Evolutionary conservation across 2,797 vertebrate genomes (phyloP).

Genomic region (Darevskia nairensis): DNA sequence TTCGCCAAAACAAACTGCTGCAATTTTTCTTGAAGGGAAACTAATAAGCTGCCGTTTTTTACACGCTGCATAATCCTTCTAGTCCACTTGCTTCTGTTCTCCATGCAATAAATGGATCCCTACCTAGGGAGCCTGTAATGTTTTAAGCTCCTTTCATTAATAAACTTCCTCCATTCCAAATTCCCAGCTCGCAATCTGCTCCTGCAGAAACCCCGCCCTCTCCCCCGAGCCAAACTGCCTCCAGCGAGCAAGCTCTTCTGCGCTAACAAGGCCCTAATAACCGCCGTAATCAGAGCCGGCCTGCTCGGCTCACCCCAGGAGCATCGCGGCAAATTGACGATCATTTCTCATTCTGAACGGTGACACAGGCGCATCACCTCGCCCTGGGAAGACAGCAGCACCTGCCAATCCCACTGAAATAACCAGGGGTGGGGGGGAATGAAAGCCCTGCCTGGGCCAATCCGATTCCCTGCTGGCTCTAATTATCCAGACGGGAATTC

Average conservation of each 20-base stretch:
- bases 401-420: conserved; percentile 91
- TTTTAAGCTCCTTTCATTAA: conserved; percentile 3
- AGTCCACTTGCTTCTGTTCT: background rate
- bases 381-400: conserved; percentile 77
- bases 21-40: conserved; percentile 41
- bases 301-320: conserved; percentile 69
- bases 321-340: conserved; percentile 69
- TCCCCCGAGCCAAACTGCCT: conserved; percentile 35
- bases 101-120: conserved; percentile 27
- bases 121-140: background rate
- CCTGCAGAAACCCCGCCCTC: background rate
- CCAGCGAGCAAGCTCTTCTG: conserved; percentile 25
- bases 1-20: conserved; percentile 13
- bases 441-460: conserved; percentile 82
- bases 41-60: conserved; percentile 31
- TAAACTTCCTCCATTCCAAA: conserved; percentile 34
- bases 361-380: conserved; percentile 75
- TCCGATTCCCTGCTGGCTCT: conserved; percentile 93
- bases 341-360: conserved; percentile 79
- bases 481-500: conserved; percentile 95
- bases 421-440: conserved; percentile 85
- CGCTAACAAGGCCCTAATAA: conserved; percentile 65
- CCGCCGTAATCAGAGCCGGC: conserved; percentile 64
- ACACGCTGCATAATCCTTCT: conserved; percentile 26
- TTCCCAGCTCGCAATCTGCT: background rate